Conservation (phyloP, 2,113 vertebrate species). For the Takifugu flavidus region DNA sequence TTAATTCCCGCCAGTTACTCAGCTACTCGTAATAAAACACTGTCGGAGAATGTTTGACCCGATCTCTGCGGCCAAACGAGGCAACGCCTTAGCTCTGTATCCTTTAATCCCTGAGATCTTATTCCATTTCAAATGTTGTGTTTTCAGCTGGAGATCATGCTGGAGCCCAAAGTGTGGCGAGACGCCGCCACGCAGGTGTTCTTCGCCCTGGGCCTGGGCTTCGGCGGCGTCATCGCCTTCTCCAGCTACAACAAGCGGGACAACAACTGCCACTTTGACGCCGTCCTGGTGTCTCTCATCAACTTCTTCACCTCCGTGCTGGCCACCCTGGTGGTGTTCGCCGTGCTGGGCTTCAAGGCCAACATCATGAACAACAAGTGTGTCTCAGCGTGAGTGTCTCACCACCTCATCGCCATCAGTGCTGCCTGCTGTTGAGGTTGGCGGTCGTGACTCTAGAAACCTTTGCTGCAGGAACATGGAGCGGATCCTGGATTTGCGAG, state of each 20-base stretch:
- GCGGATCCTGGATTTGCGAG: conserved; percentile 81
- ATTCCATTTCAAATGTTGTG: not conserved
- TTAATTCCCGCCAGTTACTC: too few species aligned
- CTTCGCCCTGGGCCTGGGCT: conserved; percentile 95
- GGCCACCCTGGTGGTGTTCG: conserved; percentile 97
- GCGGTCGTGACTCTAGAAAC: not conserved
- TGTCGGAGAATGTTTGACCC: too few species aligned
- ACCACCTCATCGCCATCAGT: too few species aligned
- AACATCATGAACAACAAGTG: conserved; percentile 91
- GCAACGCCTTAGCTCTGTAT: too few species aligned
- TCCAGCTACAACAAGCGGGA: conserved; percentile 99
- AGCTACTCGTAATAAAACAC: too few species aligned
- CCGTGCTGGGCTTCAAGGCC: conserved; percentile 97
- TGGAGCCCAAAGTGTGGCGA: conserved; percentile 94
- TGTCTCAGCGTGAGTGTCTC: conserved; percentile 72
- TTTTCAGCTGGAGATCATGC: conserved; percentile 93
- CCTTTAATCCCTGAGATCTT: too few species aligned
- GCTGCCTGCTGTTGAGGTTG: not conserved
- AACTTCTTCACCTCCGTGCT: conserved; percentile 98
- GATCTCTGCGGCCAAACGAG: too few species aligned
- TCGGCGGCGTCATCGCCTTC: conserved; percentile 97
- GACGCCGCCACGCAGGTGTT: conserved; percentile 98
- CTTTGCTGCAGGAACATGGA: conserved; percentile 79
- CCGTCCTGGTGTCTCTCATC: conserved; percentile 93
- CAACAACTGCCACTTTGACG: conserved; percentile 99